phyloP scores from a whole-genome alignment of 2,113 vertebrate genomes.

The Meriones unguiculatus region DNA sequence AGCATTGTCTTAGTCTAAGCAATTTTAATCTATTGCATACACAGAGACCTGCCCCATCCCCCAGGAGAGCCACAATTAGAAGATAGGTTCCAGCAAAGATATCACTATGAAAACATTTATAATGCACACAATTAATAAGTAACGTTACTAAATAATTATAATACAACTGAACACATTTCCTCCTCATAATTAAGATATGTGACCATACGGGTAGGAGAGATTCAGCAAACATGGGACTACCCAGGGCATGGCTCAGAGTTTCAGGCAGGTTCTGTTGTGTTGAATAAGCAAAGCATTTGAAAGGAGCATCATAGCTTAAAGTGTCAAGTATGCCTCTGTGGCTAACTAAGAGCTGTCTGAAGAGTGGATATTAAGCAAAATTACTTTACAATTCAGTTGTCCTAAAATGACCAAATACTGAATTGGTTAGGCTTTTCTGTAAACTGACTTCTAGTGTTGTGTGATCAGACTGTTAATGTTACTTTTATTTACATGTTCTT shows the following conservation, averaged over 20 bases:
- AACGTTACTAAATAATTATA: slow-evolving; percentile 43
- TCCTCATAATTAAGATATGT: slow-evolving; percentile 56
- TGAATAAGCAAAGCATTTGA: slow-evolving; percentile 37
- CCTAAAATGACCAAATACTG: slow-evolving; percentile 10
- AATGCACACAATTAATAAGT: slow-evolving; percentile 50
- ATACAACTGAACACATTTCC: slow-evolving; percentile 41
- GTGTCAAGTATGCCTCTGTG: slow-evolving; percentile 29
- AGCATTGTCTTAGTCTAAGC: slow-evolving; percentile 21
- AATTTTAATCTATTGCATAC: slow-evolving; percentile 56
- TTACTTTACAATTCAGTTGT: slow-evolving; percentile 42
- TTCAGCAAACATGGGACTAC: slow-evolving; percentile 10
- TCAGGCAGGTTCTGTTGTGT: slow-evolving; percentile 18
- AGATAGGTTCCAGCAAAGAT: slow-evolving; percentile 50
- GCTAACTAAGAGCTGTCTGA: slow-evolving; percentile 52
- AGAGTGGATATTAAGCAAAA: slow-evolving; percentile 14
- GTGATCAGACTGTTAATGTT: neutral
- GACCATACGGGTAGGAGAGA: slow-evolving; percentile 16
- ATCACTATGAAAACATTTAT: slow-evolving; percentile 55
- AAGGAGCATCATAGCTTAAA: slow-evolving; percentile 5
- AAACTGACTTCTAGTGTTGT: slow-evolving; percentile 5
- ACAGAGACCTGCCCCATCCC: neutral
- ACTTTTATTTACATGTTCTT: slow-evolving; percentile 48
- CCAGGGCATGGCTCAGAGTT: neutral
- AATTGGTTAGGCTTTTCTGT: neutral
- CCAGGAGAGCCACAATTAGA: slow-evolving; percentile 48